A percentile compares a stretch with the other conserved stretches of the same genome.
Evolutionary conservation across 2,797 vertebrate species (phyloP).

Genomic region (Rallus crepitans): DNA sequence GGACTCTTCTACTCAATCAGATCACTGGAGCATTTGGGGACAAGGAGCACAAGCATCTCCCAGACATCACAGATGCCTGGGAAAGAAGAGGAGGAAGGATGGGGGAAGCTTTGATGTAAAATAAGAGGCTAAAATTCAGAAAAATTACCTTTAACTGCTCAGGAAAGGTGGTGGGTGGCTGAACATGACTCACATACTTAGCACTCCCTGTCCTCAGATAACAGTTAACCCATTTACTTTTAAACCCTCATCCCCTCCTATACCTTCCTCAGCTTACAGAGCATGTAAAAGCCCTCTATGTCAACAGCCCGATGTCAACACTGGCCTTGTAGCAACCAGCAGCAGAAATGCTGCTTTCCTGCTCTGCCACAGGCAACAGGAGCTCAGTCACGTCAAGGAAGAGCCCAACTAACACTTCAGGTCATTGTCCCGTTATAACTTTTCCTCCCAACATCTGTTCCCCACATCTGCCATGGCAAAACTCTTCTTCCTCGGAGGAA

Average conservation of each 20-base stretch:
- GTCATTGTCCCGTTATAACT: conserved; percentile 29
- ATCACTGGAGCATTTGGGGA: not conserved
- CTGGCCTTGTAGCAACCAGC: not conserved
- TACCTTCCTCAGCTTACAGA: not conserved
- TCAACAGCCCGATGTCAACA: fast-evolving
- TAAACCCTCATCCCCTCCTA: not conserved
- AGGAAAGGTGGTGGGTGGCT: not conserved
- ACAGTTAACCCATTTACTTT: not conserved
- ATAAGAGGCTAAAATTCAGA: not conserved
- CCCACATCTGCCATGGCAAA: conserved; percentile 44
- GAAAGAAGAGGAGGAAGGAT: not conserved
- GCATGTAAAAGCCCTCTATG: not conserved
- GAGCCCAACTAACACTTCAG: conserved; percentile 1
- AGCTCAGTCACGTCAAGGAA: not conserved
- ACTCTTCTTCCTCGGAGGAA: conserved; percentile 36
- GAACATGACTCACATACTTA: not conserved
- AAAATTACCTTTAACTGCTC: not conserved
- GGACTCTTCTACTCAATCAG: not conserved
- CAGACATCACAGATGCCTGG: not conserved
- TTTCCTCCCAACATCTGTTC: conserved; percentile 59
- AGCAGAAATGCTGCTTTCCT: not conserved
- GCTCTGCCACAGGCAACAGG: not conserved
- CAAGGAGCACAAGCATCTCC: fast-evolving
- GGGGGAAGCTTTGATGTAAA: not conserved
- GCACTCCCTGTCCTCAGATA: not conserved